These are phyloP conservation scores for Cosmorhoe ocellata DNA, from an alignment of 2,888 invertebrate genomes.

Conservation along the genomic window DNA sequence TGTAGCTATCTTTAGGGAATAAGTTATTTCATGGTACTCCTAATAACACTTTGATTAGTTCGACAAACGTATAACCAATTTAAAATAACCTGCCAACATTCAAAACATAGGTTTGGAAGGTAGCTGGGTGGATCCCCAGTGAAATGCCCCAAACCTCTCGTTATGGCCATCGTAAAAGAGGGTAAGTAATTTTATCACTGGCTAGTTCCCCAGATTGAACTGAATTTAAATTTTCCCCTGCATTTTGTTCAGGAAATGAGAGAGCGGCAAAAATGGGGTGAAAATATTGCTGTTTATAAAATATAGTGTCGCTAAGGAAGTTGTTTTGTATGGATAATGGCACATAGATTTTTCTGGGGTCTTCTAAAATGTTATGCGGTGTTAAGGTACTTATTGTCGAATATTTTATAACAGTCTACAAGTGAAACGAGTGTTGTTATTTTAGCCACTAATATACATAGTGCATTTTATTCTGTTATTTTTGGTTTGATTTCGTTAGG, in stretches of 20 bases:
- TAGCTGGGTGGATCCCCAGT: constrained; percentile 28
- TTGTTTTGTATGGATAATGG: constrained; percentile 27
- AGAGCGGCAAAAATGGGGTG: constrained; percentile 27
- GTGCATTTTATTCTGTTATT: no score
- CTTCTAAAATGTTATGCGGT: constrained; percentile 3
- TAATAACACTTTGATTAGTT: constrained; percentile 28
- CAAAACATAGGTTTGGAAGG: constrained; percentile 32
- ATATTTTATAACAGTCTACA: no score
- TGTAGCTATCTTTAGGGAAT: constrained; percentile 4
- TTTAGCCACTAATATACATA: no score
- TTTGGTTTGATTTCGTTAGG: no score
- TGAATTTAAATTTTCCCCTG: constrained; percentile 35
- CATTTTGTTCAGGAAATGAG: constrained; percentile 29
- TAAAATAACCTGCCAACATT: constrained; percentile 32
- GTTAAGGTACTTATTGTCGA: background rate
- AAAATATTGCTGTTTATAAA: constrained; percentile 29
- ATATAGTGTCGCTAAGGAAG: constrained; percentile 28
- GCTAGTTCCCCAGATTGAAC: constrained; percentile 37
- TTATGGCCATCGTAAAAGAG: constrained; percentile 38
- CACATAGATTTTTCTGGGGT: constrained; percentile 18
- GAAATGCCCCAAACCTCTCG: constrained; percentile 30
- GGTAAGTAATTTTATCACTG: constrained; percentile 36
- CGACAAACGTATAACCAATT: constrained; percentile 26
- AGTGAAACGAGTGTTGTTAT: no score
- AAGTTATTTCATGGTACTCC: constrained; percentile 16